Percentiles rank a stretch among this genome's conserved stretches.
Evolutionary conservation across 2,797 vertebrate species (phyloP).

Genomic region (Silurus aristotelis): DNA sequence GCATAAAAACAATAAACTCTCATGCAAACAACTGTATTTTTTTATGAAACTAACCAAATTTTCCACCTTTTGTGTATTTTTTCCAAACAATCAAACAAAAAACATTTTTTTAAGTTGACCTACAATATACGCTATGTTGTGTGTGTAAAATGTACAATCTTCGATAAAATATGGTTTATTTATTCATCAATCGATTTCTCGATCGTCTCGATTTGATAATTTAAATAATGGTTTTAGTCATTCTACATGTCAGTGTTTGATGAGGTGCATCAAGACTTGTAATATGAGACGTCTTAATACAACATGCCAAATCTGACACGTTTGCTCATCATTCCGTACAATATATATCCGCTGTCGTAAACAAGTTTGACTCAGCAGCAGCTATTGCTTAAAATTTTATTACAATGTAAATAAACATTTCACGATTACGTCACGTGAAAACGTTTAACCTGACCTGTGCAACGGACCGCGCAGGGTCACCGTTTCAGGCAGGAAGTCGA

Average conservation of each 20-base stretch:
- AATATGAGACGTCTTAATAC: not conserved
- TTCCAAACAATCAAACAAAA: too few species aligned
- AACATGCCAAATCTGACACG: not conserved
- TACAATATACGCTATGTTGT: not conserved
- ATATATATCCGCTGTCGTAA: not conserved
- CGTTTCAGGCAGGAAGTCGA: slow-evolving; percentile 96
- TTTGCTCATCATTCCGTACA: not conserved
- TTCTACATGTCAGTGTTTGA: not conserved
- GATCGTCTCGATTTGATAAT: not conserved
- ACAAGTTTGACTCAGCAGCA: not conserved
- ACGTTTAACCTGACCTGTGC: slow-evolving; percentile 78
- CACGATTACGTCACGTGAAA: not conserved
- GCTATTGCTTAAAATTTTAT: not conserved
- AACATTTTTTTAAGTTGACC: too few species aligned
- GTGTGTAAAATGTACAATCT: not conserved
- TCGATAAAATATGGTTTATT: not conserved
- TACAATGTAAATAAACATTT: not conserved
- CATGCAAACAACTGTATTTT: too few species aligned
- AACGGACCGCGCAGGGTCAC: slow-evolving; percentile 92
- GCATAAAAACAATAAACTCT: not conserved
- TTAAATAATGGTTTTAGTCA: not conserved
- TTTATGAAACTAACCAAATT: too few species aligned
- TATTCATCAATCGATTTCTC: not conserved
- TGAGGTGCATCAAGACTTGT: not conserved
- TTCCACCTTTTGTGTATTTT: not conserved